Base-by-base conservation (phyloP, 2,797 vertebrate species). In the Alfaro cultratus region DNA sequence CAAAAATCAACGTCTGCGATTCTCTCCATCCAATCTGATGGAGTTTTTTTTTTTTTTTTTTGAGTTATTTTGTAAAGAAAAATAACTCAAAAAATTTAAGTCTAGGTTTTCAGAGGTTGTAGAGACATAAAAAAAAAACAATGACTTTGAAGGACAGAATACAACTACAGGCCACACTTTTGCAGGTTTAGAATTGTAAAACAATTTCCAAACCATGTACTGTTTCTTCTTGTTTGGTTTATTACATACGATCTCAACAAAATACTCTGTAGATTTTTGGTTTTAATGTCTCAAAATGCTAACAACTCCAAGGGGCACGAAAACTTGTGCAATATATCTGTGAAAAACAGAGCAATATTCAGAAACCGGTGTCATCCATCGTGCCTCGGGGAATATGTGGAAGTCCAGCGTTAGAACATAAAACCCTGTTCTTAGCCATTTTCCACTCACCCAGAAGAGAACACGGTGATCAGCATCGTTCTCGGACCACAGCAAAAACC, bases 401-500 rank as follows among this genome's bases (percentile, higher is more conserved):
- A 8, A n/a, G 53, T 85, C 74, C 0, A 29, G 46, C 53, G 73
- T 75, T 64, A 41, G 4, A 76, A 80, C 60, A 36, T 21, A 84
- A 73, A n/a, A 34, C 43, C n/a, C 23, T 43, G 43, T 67, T 29
- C 34, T 31, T 9, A 36, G 26, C 46, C 5, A 31, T 73, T 73
- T 26, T 64, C 78, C 29, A 41, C 75, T 79, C 26, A 71, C 51
- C 31, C 46, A 75, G 18, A 62, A 78, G 31, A 80, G 73, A 49
- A 83, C 26, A 49, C 12, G 9, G 26, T n/a, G 57, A 77, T 75
- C 76, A 29, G 31, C 46, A 29, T 21, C 57, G 21, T 79, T 74
- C 67, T 43, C 71, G 39, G n/a, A 81, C 23, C 73, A 75, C 72
- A 74, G 62, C 49, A 64, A 68, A 45, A 80, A 41, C 18, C 83